A percentile compares a stretch with the other conserved stretches of the same genome.
These are phyloP conservation scores for Tachysurus fulvidraco DNA, from an alignment of 2,113 vertebrate genomes.

Conservation along the genomic window DNA sequence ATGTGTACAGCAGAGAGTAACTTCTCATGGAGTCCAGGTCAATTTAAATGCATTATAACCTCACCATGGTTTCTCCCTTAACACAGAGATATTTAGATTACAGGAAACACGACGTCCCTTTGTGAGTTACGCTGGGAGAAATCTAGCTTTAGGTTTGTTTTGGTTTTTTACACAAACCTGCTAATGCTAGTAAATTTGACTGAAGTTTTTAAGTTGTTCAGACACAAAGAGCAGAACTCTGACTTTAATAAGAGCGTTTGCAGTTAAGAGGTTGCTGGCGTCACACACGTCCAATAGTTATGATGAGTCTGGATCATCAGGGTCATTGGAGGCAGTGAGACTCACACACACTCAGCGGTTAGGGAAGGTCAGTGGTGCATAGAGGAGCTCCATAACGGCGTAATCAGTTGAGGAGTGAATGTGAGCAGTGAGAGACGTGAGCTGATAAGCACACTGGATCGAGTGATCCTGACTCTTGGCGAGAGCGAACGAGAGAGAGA, in stretches of 20 bases:
- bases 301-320: neutral
- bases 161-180: neutral
- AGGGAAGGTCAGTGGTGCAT: constrained; percentile 17
- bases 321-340: neutral
- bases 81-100: neutral
- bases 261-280: neutral
- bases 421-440: constrained; percentile 23
- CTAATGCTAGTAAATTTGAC: neutral
- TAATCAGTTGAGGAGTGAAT: constrained; percentile 23
- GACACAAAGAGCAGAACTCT: neutral
- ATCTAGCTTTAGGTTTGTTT: neutral
- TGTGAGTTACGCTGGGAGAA: neutral
- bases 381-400: neutral
- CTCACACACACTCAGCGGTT: neutral
- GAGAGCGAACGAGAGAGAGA: neutral
- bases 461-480: neutral
- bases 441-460: constrained; percentile 27
- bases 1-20: neutral
- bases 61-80: neutral
- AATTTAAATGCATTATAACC: neutral
- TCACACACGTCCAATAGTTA: neutral
- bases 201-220: neutral
- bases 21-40: neutral
- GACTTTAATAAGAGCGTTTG: neutral
- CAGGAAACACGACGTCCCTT: neutral